Evolutionary conservation across 2,113 vertebrate species (phyloP).

Genomic region (Harpagus bidentatus): DNA sequence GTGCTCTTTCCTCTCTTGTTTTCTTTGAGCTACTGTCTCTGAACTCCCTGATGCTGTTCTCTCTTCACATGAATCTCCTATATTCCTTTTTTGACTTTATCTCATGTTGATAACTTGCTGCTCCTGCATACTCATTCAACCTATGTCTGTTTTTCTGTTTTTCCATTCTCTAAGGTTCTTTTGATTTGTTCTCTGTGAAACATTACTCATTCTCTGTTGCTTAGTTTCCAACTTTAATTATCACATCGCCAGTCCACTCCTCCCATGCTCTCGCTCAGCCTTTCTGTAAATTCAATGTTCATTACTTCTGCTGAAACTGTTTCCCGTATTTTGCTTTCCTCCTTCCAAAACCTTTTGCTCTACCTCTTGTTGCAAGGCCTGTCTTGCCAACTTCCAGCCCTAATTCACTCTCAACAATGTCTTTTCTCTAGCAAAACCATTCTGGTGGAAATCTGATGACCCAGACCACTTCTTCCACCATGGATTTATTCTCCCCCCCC

Average conservation of each 20-base stretch:
- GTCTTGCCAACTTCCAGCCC: neutral
- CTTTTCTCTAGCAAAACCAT: neutral
- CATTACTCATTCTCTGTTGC: constrained; percentile 20
- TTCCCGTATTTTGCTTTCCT: neutral
- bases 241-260: neutral
- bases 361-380: neutral
- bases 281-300: neutral
- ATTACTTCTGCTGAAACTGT: neutral
- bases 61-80: neutral
- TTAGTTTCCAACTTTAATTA: constrained; percentile 16
- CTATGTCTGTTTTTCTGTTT: constrained; percentile 6
- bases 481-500: neutral
- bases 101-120: neutral
- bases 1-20: neutral
- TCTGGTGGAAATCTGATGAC: neutral
- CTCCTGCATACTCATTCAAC: neutral
- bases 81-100: neutral
- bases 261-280: neutral
- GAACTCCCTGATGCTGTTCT: neutral
- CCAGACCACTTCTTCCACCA: neutral
- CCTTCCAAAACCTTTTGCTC: neutral
- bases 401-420: neutral
- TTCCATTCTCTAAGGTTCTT: constrained; percentile 8
- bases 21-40: neutral
- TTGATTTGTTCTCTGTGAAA: constrained; percentile 7